A percentile compares a stretch with the other conserved stretches of the same genome.
Evolutionary conservation across 2,888 invertebrate species (phyloP).

Genomic region (Ormyrus rosae): DNA sequence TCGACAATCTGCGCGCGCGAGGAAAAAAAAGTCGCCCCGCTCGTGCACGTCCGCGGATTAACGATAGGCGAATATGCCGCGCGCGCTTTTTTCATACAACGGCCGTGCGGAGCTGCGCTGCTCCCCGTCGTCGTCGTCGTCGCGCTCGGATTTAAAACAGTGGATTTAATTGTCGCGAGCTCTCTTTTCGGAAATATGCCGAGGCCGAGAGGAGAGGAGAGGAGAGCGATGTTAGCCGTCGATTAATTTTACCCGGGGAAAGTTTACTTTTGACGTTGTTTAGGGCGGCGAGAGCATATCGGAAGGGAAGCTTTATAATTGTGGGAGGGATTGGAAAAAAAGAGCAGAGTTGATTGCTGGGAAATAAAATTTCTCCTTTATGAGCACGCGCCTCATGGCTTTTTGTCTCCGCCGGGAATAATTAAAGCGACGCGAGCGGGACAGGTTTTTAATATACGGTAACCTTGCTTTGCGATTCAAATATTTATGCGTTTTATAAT

Average conservation of each 20-base stretch:
- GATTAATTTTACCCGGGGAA: constrained; percentile 27
- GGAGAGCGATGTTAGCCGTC: constrained; percentile 1
- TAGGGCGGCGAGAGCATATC: not conserved
- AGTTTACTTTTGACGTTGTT: constrained; percentile 6
- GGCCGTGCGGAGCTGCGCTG: too few relatives aligned
- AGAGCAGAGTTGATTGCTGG: not conserved
- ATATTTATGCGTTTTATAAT: too few relatives aligned
- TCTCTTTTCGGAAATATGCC: constrained; percentile 34
- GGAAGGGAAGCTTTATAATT: not conserved
- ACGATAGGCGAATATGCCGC: constrained; percentile 45
- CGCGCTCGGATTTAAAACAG: constrained; percentile 41
- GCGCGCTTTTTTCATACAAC: constrained; percentile 6
- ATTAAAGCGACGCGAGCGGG: not conserved
- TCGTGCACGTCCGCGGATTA: constrained; percentile 8
- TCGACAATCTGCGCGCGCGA: constrained; percentile 25
- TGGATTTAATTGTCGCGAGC: constrained; percentile 49
- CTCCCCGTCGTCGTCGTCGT: not conserved
- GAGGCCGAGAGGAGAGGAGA: not conserved
- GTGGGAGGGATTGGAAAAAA: not conserved
- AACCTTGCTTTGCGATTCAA: too few relatives aligned
- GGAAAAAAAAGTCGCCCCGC: not conserved
- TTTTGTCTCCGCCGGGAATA: too few relatives aligned
- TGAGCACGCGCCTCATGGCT: not conserved
- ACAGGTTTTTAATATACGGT: not conserved
- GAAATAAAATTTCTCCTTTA: too few relatives aligned